Percentiles rank a stretch among this genome's conserved stretches.
Evolutionary conservation across 1,140 invertebrate species (phyloP).

Genomic region (Neodiprion pinetum): DNA sequence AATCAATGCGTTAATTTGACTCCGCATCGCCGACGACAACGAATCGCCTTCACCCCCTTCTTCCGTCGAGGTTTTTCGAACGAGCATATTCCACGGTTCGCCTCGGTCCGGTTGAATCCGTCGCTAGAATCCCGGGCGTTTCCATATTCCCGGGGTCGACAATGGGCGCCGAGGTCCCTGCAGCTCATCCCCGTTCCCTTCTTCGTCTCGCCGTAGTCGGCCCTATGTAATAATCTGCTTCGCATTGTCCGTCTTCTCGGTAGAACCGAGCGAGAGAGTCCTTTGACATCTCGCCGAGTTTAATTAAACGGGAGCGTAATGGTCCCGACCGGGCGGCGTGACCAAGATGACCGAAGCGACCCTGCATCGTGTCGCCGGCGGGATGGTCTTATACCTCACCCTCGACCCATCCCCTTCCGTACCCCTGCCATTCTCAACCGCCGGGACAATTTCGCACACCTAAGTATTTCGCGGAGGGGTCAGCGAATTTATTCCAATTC

Average conservation of each 20-base stretch:
- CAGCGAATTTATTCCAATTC: slow-evolving; percentile 8
- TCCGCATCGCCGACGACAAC: too few species aligned
- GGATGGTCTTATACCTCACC: slow-evolving; percentile 3
- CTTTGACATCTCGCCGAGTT: slow-evolving; percentile 58
- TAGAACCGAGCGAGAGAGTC: slow-evolving; percentile 42
- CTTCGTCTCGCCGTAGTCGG: slow-evolving; percentile 34
- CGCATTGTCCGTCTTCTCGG: slow-evolving; percentile 58
- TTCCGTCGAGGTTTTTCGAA: too few species aligned
- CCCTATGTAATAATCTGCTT: slow-evolving; percentile 59
- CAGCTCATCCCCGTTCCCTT: not conserved
- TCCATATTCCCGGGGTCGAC: not conserved
- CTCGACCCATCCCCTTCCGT: not conserved
- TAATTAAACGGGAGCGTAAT: slow-evolving; percentile 58
- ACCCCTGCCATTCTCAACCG: not conserved
- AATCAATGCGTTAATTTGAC: too few species aligned
- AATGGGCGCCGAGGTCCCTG: not conserved
- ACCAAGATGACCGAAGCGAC: slow-evolving; percentile 10
- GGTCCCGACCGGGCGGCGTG: slow-evolving; percentile 39
- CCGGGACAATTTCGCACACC: not conserved
- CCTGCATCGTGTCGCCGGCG: not conserved
- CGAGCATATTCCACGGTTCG: too few species aligned
- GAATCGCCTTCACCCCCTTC: too few species aligned
- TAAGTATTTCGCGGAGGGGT: slow-evolving; percentile 11
- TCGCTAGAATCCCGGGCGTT: not conserved
- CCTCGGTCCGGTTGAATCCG: not conserved